A percentile compares a stretch with the other conserved stretches of the same genome.
Conservation (phyloP, 2,888 invertebrate species). For the Ophioninae sp. region DNA sequence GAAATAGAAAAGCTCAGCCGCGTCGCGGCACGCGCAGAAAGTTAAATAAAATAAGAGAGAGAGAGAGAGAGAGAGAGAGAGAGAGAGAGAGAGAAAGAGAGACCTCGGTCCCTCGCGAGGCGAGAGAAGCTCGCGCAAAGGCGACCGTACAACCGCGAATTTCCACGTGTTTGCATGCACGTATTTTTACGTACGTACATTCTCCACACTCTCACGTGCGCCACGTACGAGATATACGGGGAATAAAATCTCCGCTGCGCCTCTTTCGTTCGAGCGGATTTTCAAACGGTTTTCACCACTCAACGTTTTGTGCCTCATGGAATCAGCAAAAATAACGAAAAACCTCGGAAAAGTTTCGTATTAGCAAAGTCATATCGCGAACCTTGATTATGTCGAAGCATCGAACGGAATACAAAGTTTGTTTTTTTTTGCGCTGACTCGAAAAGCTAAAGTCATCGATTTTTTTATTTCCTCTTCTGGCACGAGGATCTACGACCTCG, state of each 20-base stretch:
- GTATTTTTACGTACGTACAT: conserved; percentile 8
- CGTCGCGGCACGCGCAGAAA: conserved; percentile 51
- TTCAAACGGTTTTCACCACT: neutral
- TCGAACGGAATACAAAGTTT: too few species aligned
- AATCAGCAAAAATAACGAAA: too few species aligned
- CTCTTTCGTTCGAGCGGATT: neutral
- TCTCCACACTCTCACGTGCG: conserved; percentile 41
- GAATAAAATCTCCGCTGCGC: conserved; percentile 16
- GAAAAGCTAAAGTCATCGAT: too few species aligned
- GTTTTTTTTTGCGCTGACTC: too few species aligned
- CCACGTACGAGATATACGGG: neutral
- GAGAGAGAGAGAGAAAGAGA: conserved; percentile 24
- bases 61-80: conserved; percentile 24
- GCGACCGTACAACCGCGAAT: conserved; percentile 3
- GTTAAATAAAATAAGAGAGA: conserved; percentile 19
- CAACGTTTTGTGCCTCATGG: neutral
- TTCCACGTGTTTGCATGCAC: conserved; percentile 23
- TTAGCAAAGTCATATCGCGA: neutral
- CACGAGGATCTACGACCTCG: too few species aligned
- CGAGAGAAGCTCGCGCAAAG: conserved; percentile 31
- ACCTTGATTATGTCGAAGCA: too few species aligned
- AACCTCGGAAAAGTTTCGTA: neutral
- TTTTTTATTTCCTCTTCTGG: too few species aligned
- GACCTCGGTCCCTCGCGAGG: conserved; percentile 35
- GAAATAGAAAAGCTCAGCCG: conserved; percentile 59